Base-by-base conservation (phyloP, 2,888 invertebrate species). In the Myopa tessellatipennis region DNA sequence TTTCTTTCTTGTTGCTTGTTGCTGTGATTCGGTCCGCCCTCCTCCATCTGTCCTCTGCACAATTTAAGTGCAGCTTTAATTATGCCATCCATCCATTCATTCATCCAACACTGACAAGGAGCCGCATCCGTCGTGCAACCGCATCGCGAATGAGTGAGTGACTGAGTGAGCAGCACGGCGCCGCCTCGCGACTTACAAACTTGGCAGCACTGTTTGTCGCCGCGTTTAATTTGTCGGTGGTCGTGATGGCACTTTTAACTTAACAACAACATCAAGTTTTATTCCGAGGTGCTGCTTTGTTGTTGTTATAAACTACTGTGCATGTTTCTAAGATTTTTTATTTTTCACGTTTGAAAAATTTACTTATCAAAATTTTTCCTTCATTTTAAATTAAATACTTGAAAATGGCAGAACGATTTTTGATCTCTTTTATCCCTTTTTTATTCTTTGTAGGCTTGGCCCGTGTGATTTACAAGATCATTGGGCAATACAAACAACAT, bases 391-490 rank as follows among this genome's bases (percentile, higher is more conserved):
- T 65, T 26, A 26, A 26, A 26, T 2, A 45, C 55, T 63, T 7
- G 45, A 18, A 55, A 61, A n/a, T 77, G 60, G 26, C 1, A 26
- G 26, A 26, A 26, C 26, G 26, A 26, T 26, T 26, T 26, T 26
- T 26, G 26, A 26, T 26, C 1, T 26, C 26, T 60, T 67, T 67
- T 45, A 74, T 70, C 36, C 73, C 74, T 63, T 58, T 76, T 68
- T 8, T 67, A 12, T 12, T 75, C 16, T 16, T 94, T 93, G 83
- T 92, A 96, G 96, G 94, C 93, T 95, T 92, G 94, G 95, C 93
- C 95, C 95, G 92, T 94, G 95, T 94, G 95, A 95, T 91, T 93
- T 95, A 92, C 94, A 88, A 86, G 89, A 89, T 85, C 87, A 87
- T 86, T 90, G 90, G 90, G 87, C 83, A 83, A 83, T 86, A 85